Conservation (phyloP, 2,888 invertebrate species). For the Augiades crinisus region DNA sequence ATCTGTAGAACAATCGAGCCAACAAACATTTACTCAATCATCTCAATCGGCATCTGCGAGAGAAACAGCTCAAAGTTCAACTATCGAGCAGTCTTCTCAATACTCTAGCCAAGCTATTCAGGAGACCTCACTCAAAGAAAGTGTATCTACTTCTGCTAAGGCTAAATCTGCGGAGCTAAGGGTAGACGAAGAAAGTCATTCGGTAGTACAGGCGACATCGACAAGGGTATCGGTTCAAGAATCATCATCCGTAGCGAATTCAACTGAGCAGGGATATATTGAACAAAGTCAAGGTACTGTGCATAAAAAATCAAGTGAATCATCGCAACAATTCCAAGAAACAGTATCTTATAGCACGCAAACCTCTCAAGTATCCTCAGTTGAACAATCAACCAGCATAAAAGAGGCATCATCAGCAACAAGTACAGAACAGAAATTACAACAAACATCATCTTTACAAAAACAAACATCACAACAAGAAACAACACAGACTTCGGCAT, state of each 20-base stretch:
- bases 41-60: constrained; percentile 39
- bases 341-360: constrained; percentile 31
- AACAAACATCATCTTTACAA: constrained; percentile 26
- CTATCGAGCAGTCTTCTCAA: constrained; percentile 28
- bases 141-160: constrained; percentile 18
- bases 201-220: constrained; percentile 25
- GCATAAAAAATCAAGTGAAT: constrained; percentile 7
- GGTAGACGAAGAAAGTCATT: constrained; percentile 28
- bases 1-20: constrained; percentile 16
- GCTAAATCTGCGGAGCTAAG: constrained; percentile 26
- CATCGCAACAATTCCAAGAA: constrained; percentile 17
- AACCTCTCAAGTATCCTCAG: constrained; percentile 28
- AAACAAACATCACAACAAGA: constrained; percentile 31
- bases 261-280: constrained; percentile 26
- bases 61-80: constrained; percentile 30
- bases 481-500: background rate
- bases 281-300: constrained; percentile 17
- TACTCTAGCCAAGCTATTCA: constrained; percentile 11
- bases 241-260: constrained; percentile 13
- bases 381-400: constrained; percentile 20
- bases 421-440: constrained; percentile 27
- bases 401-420: constrained; percentile 33
- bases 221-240: constrained; percentile 21
- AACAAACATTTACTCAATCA: constrained; percentile 21
- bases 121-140: constrained; percentile 2